These are phyloP conservation scores for Drosophila biarmipes DNA, from an alignment of 1,140 invertebrate species.

Conservation along the genomic window DNA sequence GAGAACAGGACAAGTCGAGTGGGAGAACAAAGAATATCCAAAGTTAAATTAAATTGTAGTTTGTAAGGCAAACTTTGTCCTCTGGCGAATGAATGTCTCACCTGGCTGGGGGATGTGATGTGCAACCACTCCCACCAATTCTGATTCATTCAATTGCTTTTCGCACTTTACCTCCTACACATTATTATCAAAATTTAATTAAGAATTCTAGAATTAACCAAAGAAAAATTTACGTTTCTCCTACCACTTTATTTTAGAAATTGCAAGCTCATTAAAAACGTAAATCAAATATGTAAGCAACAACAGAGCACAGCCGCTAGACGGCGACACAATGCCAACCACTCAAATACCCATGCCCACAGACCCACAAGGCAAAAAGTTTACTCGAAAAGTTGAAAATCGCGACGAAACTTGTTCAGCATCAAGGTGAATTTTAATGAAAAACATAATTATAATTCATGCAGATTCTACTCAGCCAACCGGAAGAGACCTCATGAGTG, in stretches of 20 bases:
- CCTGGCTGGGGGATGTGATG: conserved; percentile 18
- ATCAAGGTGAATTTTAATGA: conserved; percentile 81
- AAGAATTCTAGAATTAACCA: conserved; percentile 52
- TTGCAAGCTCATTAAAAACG: conserved; percentile 74
- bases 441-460: conserved; percentile 82
- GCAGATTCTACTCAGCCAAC: conserved; percentile 64
- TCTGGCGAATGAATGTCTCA: conserved; percentile 41
- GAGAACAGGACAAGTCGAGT: conserved; percentile 35
- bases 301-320: conserved; percentile 28
- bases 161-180: neutral
- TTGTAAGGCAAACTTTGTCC: conserved; percentile 79
- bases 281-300: conserved; percentile 63
- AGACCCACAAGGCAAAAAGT: conserved; percentile 3
- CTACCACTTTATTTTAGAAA: conserved; percentile 40
- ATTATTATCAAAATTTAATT: conserved; percentile 54
- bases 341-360: no score
- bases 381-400: conserved; percentile 64
- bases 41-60: conserved; percentile 84
- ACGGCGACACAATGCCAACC: conserved; percentile 36
- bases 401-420: conserved; percentile 33
- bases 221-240: conserved; percentile 55
- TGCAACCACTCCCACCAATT: neutral
- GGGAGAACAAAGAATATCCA: conserved; percentile 80
- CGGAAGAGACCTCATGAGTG: conserved; percentile 54
- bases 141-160: conserved; percentile 51